Conservation (phyloP, 2,797 vertebrate genomes). For the Chrosomus eos region DNA sequence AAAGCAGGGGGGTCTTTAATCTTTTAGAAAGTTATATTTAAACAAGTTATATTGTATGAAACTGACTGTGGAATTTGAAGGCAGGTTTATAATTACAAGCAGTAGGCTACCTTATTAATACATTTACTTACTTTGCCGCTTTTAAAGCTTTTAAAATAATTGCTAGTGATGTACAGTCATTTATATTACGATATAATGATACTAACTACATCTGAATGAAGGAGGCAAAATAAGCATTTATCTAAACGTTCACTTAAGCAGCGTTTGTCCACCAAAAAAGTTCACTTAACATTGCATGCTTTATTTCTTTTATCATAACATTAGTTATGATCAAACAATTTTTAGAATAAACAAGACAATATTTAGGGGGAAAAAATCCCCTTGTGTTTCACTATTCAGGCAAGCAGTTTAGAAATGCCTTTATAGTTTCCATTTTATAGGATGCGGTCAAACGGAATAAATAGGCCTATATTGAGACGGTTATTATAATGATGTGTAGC, state of each 20-base stretch:
- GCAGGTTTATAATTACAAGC: neutral
- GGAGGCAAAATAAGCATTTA: neutral
- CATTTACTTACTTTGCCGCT: neutral
- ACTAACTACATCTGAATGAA: neutral
- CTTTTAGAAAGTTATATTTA: neutral
- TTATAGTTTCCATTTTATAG: neutral
- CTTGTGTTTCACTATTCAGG: neutral
- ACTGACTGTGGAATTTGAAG: neutral
- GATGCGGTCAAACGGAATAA: neutral
- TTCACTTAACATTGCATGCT: neutral
- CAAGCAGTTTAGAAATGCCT: neutral
- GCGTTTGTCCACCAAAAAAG: neutral
- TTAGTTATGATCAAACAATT: neutral
- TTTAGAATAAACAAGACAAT: neutral
- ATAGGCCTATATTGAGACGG: neutral
- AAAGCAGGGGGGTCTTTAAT: neutral
- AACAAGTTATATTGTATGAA: neutral
- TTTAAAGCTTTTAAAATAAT: neutral
- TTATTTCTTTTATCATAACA: neutral
- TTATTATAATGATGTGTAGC: neutral
- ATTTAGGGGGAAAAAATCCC: neutral
- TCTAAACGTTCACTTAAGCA: neutral
- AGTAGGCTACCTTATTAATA: neutral
- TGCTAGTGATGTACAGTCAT: neutral
- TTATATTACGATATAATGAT: neutral